A percentile compares a stretch with the other conserved stretches of the same genome.
phyloP scores from a whole-genome alignment of 2,797 vertebrate species.

The Apodemus agrarius region DNA sequence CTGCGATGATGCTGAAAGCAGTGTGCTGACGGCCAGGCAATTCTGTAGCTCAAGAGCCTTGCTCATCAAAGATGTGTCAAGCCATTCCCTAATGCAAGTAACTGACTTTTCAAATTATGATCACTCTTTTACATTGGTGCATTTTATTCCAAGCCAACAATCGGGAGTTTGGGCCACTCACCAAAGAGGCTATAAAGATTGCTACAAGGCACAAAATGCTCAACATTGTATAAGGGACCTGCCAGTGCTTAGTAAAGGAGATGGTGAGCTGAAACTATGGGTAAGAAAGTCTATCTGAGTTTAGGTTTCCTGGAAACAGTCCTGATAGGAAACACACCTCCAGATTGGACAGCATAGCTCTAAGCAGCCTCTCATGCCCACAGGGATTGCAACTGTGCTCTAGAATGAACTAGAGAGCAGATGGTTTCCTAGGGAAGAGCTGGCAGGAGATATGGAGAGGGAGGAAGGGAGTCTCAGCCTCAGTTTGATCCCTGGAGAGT shows the following conservation, averaged over 20 bases:
- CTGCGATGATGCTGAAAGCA: slow-evolving; percentile 51
- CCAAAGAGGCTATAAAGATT: not conserved
- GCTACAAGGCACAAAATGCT: not conserved
- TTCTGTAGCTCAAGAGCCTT: slow-evolving; percentile 53
- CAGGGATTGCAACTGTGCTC: too few species aligned
- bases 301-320: not conserved
- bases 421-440: not conserved
- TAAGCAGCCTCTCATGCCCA: too few species aligned
- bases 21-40: not conserved
- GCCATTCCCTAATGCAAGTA: not conserved
- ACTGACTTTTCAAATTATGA: not conserved
- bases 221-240: not conserved
- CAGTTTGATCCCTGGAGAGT: not conserved
- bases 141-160: slow-evolving; percentile 16
- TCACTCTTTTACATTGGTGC: not conserved
- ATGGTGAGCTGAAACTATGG: not conserved
- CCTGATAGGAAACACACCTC: too few species aligned
- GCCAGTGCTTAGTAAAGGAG: not conserved
- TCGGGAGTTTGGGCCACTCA: not conserved
- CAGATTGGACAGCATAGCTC: too few species aligned
- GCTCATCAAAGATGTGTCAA: not conserved
- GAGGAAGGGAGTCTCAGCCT: not conserved
- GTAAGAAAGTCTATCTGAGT: slow-evolving; percentile 13
- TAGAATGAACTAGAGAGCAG: slow-evolving; percentile 26
- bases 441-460: not conserved